Base-by-base conservation (phyloP, 2,797 vertebrate genomes). In the Triplophysa yarkandensis region DNA sequence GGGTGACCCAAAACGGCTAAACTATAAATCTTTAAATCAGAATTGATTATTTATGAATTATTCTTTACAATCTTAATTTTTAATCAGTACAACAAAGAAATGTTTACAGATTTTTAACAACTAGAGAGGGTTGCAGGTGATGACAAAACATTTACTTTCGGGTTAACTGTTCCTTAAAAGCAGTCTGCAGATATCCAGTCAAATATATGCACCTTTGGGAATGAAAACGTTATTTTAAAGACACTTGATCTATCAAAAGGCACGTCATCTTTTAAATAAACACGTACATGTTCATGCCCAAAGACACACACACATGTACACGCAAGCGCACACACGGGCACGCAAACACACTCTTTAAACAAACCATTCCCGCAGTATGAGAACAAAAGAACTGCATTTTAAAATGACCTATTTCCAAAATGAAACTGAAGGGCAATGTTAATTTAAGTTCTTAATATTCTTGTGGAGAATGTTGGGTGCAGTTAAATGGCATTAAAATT, bases 381-480 rank as follows among this genome's bases (percentile, higher is more conserved):
- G 28, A 64, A n/a, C 23, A 46, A 30, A 64, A 68, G 63, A 43
- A 63, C 52, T 34, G 58, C 55, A 54, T 88, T 90, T 61, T 13
- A 19, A 7, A 43, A 13, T 27, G 8, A 54, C 39, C 60, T 21
- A 34, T 66, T 90, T 89, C 84, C 79, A 84, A 70, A 86, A 81
- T 80, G 83, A 87, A 87, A 88, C 80, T 76, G 70, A 86, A 88
- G 74, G 27, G 50, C 79, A 81, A 85, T 86, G 85, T 88, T 90
- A 84, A 89, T 86, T 88, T 87, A 78, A 90, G 88, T 83, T 87
- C 87, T 88, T 88, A 84, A 84, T 88, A 88, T 83, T 76, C 84
- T 81, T 82, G 74, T 76, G 77, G 81, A 71, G 73, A 77, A 73
- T 55, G 57, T 52, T 60, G 58, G 71, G 11, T 36, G 79, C 74